Evolutionary conservation across 2,888 invertebrate species (phyloP), one percentile per base, ranked within the genome.

Genomic region (Lasioglossum vierecki): DNA sequence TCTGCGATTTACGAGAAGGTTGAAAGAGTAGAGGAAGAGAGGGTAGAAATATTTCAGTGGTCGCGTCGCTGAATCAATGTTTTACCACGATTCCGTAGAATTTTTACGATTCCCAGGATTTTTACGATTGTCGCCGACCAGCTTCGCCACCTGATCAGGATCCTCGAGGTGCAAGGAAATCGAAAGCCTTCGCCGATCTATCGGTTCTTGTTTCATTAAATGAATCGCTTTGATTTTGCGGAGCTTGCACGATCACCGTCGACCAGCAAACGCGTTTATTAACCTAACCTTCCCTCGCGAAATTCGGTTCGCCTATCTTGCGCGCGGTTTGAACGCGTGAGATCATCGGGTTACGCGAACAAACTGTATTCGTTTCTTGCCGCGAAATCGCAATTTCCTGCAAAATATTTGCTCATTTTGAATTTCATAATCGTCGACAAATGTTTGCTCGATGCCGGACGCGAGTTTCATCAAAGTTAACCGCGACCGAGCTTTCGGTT

Each of bases 361-460:
- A 66, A 35, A 35, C 66, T 66, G 66, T 66, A 35, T 66, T 46
- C 15, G 49, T n/a, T 39, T 8, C 70, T 66, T 66, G 39, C 66
- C 78, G 74, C 68, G 73, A 26, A 18, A 9, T 66, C 35, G 66
- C 15, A 79, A 41, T 76, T 72, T 66, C 81, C 63, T 15, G 46
- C 44, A 30, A 46, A 72, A 72, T 72, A 46, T 72, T 72, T 39
- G 22, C 49, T 68, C 53, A 76, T 79, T 63, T 80, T 26, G 79
- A 79, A 73, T 79, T 82, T 79, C 63, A 73, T 49, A 73, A 73
- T 46, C 30, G 49, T 30, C 63, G 63, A n/a, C n/a, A 82, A 79
- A 82, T 79, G 72, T 82, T 82, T 79, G 81, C 53, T 35, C 63
- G 41, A 68, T 11, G n/a, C 71, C 26, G 66, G 26, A 41, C 66